phyloP scores from a whole-genome alignment of 92 coral and sea anemone species.

The Phenganax marumi region DNA sequence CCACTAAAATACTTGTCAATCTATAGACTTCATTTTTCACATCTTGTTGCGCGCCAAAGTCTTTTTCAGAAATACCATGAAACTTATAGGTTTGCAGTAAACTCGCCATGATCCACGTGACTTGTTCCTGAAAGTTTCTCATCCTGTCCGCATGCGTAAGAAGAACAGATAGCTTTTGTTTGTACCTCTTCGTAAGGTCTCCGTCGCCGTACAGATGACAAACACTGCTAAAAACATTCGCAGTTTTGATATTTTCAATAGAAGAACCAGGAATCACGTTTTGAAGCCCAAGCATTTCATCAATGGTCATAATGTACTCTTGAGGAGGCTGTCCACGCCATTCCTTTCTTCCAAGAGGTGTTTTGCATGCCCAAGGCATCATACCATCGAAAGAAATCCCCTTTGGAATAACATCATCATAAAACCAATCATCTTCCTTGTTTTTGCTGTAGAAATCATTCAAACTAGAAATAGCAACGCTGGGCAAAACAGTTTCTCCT shows the following conservation, averaged over 20 bases:
- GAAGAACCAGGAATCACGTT: slow-evolving; percentile 18
- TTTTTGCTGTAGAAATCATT: slow-evolving; percentile 39
- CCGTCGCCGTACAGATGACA: slow-evolving; percentile 32
- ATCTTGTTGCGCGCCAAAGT: slow-evolving; percentile 24
- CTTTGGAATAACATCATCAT: slow-evolving; percentile 35
- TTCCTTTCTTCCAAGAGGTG: slow-evolving; percentile 38
- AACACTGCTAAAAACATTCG: slow-evolving; percentile 36
- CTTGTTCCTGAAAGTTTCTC: slow-evolving; percentile 20
- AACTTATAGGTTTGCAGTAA: slow-evolving; percentile 1
- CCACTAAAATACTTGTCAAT: slow-evolving; percentile 32
- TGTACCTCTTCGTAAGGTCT: slow-evolving; percentile 8
- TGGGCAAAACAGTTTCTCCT: slow-evolving; percentile 37
- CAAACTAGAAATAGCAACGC: slow-evolving; percentile 32
- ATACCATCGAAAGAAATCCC: slow-evolving; percentile 38
- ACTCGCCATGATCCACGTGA: not conserved
- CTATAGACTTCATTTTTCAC: slow-evolving; percentile 37
- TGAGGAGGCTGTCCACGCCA: slow-evolving; percentile 31
- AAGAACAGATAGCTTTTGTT: not conserved
- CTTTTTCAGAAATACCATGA: not conserved
- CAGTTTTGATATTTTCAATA: slow-evolving; percentile 22
- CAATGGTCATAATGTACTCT: slow-evolving; percentile 38
- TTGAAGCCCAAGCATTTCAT: slow-evolving; percentile 34
- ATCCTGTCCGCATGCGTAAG: slow-evolving; percentile 14
- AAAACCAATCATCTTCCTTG: slow-evolving; percentile 35
- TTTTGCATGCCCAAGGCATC: slow-evolving; percentile 47